These are phyloP conservation scores for Molossus molossus DNA, from an alignment of 2,797 vertebrate species.

Conservation along the genomic window DNA sequence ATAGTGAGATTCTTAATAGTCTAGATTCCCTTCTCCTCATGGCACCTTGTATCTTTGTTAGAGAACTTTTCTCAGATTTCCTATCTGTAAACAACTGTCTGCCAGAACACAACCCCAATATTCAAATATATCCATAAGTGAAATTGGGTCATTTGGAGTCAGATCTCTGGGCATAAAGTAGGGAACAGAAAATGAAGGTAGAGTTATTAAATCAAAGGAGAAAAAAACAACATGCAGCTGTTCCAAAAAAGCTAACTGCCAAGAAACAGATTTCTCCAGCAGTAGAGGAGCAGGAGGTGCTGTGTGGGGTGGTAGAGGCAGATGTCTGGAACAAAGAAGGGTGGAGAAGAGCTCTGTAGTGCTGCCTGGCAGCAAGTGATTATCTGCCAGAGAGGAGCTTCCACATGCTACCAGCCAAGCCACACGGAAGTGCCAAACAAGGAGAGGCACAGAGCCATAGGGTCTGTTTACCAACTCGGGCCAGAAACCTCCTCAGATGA, in stretches of 20 bases:
- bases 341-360: conserved; percentile 79
- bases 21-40: conserved; percentile 6
- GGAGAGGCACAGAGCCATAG: not conserved
- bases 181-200: conserved; percentile 44
- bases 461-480: not conserved
- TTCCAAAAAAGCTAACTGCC: conserved; percentile 59
- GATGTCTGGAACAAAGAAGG: conserved; percentile 81
- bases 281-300: conserved; percentile 67
- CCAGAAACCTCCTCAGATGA: not conserved
- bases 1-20: not conserved
- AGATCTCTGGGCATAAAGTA: conserved; percentile 49
- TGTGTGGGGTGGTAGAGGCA: conserved; percentile 75
- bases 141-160: conserved; percentile 11
- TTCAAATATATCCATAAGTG: not conserved
- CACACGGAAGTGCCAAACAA: conserved; percentile 76
- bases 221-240: conserved; percentile 45
- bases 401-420: conserved; percentile 81
- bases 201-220: conserved; percentile 46
- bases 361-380: conserved; percentile 87
- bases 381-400: conserved; percentile 84
- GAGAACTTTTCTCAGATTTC: not conserved
- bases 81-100: conserved; percentile 26
- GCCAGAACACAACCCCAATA: conserved; percentile 30
- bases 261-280: conserved; percentile 72
- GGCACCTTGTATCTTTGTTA: conserved; percentile 4